A percentile compares a stretch with the other conserved stretches of the same genome.
Conservation (phyloP, 1,140 invertebrate genomes). For the Sycophila sp. region DNA sequence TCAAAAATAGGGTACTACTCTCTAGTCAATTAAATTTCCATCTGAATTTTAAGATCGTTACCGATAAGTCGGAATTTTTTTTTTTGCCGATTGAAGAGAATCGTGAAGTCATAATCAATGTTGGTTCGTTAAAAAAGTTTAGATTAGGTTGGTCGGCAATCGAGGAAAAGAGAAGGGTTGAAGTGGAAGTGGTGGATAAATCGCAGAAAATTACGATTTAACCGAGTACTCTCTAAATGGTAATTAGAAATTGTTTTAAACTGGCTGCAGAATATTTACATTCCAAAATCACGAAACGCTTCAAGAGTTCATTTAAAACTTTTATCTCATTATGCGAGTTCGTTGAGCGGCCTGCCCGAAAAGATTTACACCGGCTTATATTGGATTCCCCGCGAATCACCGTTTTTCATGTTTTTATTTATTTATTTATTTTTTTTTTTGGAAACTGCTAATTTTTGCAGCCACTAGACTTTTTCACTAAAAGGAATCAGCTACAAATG, state of each 20-base stretch:
- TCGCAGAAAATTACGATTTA: constrained; percentile 5
- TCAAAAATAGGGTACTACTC: too few relatives aligned
- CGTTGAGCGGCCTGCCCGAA: not conserved
- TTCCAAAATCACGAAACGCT: constrained; percentile 30
- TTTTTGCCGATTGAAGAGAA: not conserved
- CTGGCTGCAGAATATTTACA: constrained; percentile 24
- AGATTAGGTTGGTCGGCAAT: not conserved
- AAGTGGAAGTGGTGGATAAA: not conserved
- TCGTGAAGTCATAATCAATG: not conserved
- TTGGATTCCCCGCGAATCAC: too few relatives aligned
- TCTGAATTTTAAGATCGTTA: too few relatives aligned
- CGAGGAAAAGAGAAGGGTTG: too few relatives aligned
- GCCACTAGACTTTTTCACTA: too few relatives aligned
- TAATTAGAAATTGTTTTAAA: constrained; percentile 37
- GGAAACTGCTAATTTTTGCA: too few relatives aligned
- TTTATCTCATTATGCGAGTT: constrained; percentile 26
- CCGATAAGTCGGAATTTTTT: too few relatives aligned
- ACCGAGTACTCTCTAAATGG: constrained; percentile 19
- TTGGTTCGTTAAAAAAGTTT: not conserved
- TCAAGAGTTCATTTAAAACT: constrained; percentile 24
- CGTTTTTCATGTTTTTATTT: too few relatives aligned
- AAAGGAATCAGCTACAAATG: too few relatives aligned
- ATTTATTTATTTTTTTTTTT: too few relatives aligned
- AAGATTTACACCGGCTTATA: not conserved
- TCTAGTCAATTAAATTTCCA: too few relatives aligned